Evolutionary conservation across 2,888 invertebrate species (phyloP).

Genomic region (Limulus polyphemus): DNA sequence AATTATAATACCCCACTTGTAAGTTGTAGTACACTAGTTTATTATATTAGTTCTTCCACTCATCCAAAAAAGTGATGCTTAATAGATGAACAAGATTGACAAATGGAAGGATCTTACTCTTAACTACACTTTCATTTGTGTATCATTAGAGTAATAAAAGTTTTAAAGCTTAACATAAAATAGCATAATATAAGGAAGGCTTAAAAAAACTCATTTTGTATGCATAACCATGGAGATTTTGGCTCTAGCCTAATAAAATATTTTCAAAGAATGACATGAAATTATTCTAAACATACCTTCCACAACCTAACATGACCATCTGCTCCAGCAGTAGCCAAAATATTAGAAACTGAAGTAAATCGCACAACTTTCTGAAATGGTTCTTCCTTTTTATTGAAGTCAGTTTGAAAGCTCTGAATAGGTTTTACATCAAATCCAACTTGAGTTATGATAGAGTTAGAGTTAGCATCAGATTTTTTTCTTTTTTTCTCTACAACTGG

Average conservation of each 20-base stretch:
- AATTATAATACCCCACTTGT: no score
- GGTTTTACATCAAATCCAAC: constrained; percentile 35
- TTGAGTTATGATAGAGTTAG: constrained; percentile 27
- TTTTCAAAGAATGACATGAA: not conserved
- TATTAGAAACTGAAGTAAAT: constrained; percentile 57
- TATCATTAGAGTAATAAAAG: no score
- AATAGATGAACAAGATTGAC: no score
- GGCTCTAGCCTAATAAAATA: not conserved
- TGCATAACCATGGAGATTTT: not conserved
- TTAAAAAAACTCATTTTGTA: no score
- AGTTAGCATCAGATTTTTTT: constrained; percentile 15
- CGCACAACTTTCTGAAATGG: constrained; percentile 76
- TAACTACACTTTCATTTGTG: no score
- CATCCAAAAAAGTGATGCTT: no score
- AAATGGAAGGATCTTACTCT: no score
- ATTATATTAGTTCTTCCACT: no score
- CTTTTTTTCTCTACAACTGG: constrained; percentile 1
- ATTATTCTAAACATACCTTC: constrained; percentile 41
- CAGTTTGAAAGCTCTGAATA: constrained; percentile 34
- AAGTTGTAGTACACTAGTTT: no score
- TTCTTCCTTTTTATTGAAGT: constrained; percentile 47
- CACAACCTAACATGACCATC: constrained; percentile 78
- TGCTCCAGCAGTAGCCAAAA: constrained; percentile 82
- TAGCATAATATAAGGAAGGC: no score
- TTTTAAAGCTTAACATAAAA: no score